Percentiles rank a stretch among this genome's conserved stretches.
Evolutionary conservation across 2,888 invertebrate genomes (phyloP).

Genomic region (Linnaemya tessellans): DNA sequence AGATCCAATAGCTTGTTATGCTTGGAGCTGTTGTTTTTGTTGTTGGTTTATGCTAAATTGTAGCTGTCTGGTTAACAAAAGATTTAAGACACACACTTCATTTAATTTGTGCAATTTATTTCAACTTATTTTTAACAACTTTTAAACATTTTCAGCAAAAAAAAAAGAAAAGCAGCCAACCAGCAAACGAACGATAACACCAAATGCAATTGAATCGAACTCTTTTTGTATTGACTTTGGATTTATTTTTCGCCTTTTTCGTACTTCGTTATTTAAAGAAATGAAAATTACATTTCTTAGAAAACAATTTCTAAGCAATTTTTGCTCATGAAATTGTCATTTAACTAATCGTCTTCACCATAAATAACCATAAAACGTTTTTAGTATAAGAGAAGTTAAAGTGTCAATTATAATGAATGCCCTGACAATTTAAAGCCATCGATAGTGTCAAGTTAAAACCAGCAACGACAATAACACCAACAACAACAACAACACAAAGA

Average conservation of each 20-base stretch:
- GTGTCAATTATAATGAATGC: constrained; percentile 75
- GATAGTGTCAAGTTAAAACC: constrained; percentile 70
- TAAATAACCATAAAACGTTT: constrained; percentile 72
- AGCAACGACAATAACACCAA: constrained; percentile 46
- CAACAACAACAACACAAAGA: constrained; percentile 19
- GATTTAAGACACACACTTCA: constrained; percentile 55
- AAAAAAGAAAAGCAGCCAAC: neutral
- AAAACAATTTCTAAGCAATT: constrained; percentile 72
- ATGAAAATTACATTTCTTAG: constrained; percentile 71
- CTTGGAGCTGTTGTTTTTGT: neutral
- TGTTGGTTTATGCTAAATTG: constrained; percentile 21
- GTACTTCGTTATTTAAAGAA: constrained; percentile 42
- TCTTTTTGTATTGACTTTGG: constrained; percentile 49
- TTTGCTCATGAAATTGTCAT: constrained; percentile 71
- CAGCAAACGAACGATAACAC: constrained; percentile 6
- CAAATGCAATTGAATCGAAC: constrained; percentile 52
- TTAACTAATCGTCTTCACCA: constrained; percentile 72
- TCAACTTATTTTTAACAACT: constrained; percentile 47
- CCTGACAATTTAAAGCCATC: constrained; percentile 74
- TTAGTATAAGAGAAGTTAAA: constrained; percentile 69
- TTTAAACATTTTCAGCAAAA: constrained; percentile 21
- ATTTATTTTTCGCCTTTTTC: constrained; percentile 33
- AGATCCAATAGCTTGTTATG: neutral
- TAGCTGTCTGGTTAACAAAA: constrained; percentile 41
- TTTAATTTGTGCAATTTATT: constrained; percentile 64